Evolutionary conservation across 2,113 vertebrate species (phyloP), one percentile per base, ranked within the genome.

Genomic region (Turnix velox): DNA sequence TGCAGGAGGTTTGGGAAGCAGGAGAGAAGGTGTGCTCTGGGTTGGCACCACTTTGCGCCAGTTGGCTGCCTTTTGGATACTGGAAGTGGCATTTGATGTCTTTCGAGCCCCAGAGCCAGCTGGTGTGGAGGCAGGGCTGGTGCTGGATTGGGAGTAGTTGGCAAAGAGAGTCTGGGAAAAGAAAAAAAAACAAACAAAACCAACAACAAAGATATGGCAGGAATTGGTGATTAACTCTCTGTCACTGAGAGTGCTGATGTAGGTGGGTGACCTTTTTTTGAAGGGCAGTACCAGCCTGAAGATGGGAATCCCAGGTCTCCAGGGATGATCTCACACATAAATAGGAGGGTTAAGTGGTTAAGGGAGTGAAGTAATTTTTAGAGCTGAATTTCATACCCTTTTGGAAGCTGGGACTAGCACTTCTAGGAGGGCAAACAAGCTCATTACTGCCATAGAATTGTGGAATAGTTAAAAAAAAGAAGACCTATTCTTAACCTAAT

Each of bases 1-100:
- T 96, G 97, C 87, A 66, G 97, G 99, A 45, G 99, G 98, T 87
- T 98, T 99, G 49, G 99, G 98, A 91, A 97, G 62, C 68, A 98
- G 96, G 61, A 86, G 92, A 58, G 97, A 96, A 75, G 96, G 95
- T 25, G 37, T 90, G 67, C 87, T 96, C 78, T 95, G 97, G 88
- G 96, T 91, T 87, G 97, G 93, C 94, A 93, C 94, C 94, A 96
- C 95, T 97, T 96, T 97, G 75, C 97, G 94, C 78, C 95, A 87
- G 91, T 76, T 92, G 39, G 92, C 58, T 89, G 97, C 90, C 86
- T 97, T 97, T 95, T 97, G 97, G 91, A 76, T 86, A 94, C 86
- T 92, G 83, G 92, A 90, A 85, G 74, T 97, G 97, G 92, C 96
- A 96, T 90, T 96, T 89, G 97, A 90, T 93, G 94, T 97, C 87